Conservation (phyloP, 1,140 invertebrate genomes). For the Bombyx mandarina region DNA sequence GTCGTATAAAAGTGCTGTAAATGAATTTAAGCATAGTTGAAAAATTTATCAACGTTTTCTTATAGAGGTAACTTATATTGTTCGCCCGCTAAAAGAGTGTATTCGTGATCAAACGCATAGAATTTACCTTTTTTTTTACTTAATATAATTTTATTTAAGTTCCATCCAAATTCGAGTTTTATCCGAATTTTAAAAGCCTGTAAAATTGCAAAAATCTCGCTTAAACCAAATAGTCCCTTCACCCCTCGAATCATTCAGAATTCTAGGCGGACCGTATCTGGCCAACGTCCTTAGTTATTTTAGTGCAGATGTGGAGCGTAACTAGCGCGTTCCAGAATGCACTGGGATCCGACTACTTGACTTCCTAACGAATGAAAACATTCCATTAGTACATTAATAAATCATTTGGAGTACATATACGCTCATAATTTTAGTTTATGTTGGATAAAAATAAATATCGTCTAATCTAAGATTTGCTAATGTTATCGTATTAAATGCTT, state of each 20-base stretch:
- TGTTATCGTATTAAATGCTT: no score
- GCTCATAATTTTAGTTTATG: neutral
- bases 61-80: no score
- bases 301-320: constrained; percentile 17
- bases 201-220: no score
- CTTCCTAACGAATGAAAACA: constrained; percentile 30
- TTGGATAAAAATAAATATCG: neutral
- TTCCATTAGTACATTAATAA: constrained; percentile 6
- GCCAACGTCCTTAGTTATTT: constrained; percentile 24
- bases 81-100: neutral
- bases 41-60: neutral
- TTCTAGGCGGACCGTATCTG: neutral
- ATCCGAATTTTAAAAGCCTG: no score
- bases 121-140: neutral
- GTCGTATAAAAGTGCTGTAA: neutral
- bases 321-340: constrained; percentile 24
- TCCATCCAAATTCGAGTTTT: neutral
- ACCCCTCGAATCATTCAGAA: no score
- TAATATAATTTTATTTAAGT: constrained; percentile 1
- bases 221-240: no score
- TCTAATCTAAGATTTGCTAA: no score
- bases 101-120: neutral
- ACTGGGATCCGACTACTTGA: constrained; percentile 29
- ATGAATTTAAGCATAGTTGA: no score
- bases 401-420: constrained; percentile 4